These are phyloP conservation scores for Poeciliopsis turrubarensis DNA, from an alignment of 2,113 vertebrate species.

Conservation along the genomic window DNA sequence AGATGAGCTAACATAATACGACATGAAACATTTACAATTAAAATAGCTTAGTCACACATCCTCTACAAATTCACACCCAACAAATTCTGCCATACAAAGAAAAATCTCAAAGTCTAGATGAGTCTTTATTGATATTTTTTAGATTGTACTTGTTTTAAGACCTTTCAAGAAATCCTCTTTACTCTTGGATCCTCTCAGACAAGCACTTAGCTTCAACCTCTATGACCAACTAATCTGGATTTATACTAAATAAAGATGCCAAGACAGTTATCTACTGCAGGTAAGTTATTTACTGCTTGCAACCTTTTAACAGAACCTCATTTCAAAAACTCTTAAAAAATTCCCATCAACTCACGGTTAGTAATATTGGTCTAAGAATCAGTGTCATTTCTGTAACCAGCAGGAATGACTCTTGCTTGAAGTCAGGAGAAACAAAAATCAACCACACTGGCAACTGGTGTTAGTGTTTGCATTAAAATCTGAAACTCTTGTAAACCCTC, in stretches of 20 bases:
- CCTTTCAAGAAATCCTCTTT: neutral
- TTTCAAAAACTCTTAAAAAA: neutral
- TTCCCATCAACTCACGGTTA: conserved; percentile 11
- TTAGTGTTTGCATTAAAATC: conserved; percentile 51
- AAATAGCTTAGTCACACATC: neutral
- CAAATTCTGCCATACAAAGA: neutral
- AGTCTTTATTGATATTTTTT: neutral
- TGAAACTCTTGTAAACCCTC: conserved; percentile 13
- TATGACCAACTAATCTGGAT: neutral
- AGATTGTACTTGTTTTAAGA: neutral
- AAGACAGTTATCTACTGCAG: neutral
- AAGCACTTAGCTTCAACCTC: neutral
- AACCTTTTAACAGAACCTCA: neutral
- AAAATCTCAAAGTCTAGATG: neutral
- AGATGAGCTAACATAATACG: neutral
- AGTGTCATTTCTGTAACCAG: conserved; percentile 77
- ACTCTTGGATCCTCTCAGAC: neutral
- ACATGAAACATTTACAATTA: neutral
- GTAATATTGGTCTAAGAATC: conserved; percentile 60
- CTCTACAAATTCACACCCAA: neutral
- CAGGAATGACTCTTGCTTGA: conserved; percentile 66
- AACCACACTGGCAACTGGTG: neutral
- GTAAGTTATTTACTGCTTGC: neutral
- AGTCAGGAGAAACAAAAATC: neutral
- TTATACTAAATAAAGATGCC: neutral